Evolutionary conservation across 2,113 vertebrate genomes (phyloP), one percentile per base, ranked within the genome.

Genomic region (Periophthalmodon schlosseri): DNA sequence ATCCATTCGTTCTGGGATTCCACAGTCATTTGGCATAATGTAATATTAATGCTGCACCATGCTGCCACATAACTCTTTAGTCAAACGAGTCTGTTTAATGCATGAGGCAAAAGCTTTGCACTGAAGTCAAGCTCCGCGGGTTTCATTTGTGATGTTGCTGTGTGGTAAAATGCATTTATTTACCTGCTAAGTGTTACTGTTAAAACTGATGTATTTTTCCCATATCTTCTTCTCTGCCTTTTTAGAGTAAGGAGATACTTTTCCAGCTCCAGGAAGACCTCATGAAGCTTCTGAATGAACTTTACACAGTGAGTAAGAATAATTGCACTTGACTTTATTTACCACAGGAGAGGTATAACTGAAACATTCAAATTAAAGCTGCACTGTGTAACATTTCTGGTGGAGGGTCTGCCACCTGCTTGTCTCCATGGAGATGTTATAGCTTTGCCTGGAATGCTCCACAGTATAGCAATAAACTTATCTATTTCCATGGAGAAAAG

Each of bases 221-320:
- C 49, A 14, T 20, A 69, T 11, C 21, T 46, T 39, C 52, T 36
- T 33, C 36, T 20, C 80, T 94, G 92, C 39, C 52, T 21, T 56
- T n/a, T 75, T 87, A 99, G 98, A 99, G 97, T 93, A 99, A 99
- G 86, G 98, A 99, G 91, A 98, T 99, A 87, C 95, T 96, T 49
- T 97, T 98, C 82, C 97, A 99, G 85, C 95, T 99, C 79, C 97
- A 99, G 88, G 98, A 99, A 79, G 98, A 99, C 90, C 95, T 99
- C 87, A 98, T 99, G 97, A 99, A 97, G 94, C 96, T 99, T 76
- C 95, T 99, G 78, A 99, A 98, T 5, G 98, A 99, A 91, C 96
- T 99, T 73, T 98, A 99, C 89, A 99, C 97, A 70, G 98, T 99
- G 92, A 97, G 96, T 91, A 8, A 10, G 28, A 66, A 39, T 14